Evolutionary conservation across 1,140 invertebrate genomes (phyloP), one percentile per base, ranked within the genome.

Genomic region (Sminthurinus signatus): DNA sequence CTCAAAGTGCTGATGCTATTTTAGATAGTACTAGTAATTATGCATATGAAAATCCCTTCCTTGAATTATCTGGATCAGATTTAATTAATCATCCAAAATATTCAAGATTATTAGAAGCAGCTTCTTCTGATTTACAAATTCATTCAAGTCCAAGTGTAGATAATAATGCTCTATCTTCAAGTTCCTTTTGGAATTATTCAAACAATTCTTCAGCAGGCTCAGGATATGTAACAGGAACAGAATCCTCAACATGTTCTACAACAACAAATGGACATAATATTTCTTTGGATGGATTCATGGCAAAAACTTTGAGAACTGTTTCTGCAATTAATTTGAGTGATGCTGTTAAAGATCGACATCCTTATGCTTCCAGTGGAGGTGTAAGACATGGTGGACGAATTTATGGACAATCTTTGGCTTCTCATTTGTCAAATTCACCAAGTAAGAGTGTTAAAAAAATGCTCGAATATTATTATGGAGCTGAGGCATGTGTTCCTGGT

Each of bases 11-110:
- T 2, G 28, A 51, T 21, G 54, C 54, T 36, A 56, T 56, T 39
- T 42, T 56, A 21, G 54, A 56, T 28, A 17, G 28, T 2, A n/a
- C 44, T 10, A 52, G 27, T n/a, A 8, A 55, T 27, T 71, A 54
- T 55, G 70, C 62, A 8, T 72, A 72, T 60, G 70, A 72, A 42
- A 72, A 72, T 60, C 70, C 70, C 4, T 56, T 29, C 25, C 43
- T 72, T n/a, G 58, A 68, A n/a, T 44, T 72, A 15, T 66, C 63
- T 21, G 63, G 66, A 10, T 55, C 55, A 1, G 70, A 72, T 23
- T 51, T 72, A 42, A 67, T 72, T 29, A 61, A 72, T 55, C 70
- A 72, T 58, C 70, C 70, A 32, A 72, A 69, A 52, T 72, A 72
- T 31, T 60, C 50, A 17, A 23, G 59, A 12, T 46, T 70, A 19